Conservation (phyloP, 2,113 vertebrate genomes). For the Lonchura striata region DNA sequence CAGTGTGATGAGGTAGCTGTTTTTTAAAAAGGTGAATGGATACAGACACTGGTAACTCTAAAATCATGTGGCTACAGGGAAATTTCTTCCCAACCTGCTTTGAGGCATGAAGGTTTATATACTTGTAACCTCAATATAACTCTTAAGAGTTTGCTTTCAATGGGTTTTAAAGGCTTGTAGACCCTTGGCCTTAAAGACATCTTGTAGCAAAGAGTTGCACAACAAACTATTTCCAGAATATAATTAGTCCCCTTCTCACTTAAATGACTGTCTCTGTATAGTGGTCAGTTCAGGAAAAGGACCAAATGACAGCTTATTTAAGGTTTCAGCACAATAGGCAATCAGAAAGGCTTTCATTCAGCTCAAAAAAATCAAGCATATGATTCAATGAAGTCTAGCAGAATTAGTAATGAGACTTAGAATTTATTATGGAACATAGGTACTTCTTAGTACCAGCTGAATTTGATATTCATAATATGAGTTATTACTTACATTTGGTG, state of each 20-base stretch:
- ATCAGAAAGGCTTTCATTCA: background rate
- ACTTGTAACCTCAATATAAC: background rate
- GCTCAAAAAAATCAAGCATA: background rate
- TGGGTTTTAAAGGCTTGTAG: background rate
- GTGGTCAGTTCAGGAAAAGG: background rate
- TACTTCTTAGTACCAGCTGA: background rate
- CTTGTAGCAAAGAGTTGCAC: background rate
- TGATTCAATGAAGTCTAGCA: background rate
- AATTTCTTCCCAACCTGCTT: background rate
- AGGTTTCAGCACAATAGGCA: background rate
- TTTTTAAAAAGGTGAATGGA: background rate
- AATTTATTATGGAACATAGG: background rate
- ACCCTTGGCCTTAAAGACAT: background rate
- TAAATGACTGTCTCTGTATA: background rate
- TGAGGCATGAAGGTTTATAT: background rate
- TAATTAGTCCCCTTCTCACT: background rate
- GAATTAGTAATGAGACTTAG: background rate
- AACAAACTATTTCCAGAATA: background rate
- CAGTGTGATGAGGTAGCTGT: background rate
- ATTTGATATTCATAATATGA: conserved; percentile 4
- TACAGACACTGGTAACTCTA: background rate
- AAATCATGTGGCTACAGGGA: background rate
- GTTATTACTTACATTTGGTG: conserved; percentile 19
- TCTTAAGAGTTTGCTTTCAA: background rate
- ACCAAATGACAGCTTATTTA: background rate